These are phyloP conservation scores for Augiades crinisus DNA, from an alignment of 2,888 invertebrate genomes.

Conservation along the genomic window DNA sequence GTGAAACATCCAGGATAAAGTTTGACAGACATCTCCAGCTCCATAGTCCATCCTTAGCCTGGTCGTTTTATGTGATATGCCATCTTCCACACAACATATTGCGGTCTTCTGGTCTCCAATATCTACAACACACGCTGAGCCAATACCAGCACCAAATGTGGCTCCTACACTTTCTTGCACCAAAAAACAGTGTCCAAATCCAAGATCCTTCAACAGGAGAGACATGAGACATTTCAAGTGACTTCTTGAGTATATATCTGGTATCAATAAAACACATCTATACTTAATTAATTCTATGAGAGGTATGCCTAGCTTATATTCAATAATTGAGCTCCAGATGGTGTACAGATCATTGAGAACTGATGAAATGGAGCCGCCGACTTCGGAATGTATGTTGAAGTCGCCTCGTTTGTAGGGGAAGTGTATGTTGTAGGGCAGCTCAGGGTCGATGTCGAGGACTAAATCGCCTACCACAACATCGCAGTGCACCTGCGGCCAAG, in stretches of 20 bases:
- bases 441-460: conserved; percentile 85
- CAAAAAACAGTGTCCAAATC: conserved; percentile 92
- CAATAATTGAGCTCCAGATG: conserved; percentile 93
- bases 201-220: conserved; percentile 89
- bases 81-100: conserved; percentile 97
- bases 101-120: conserved; percentile 98
- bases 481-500: conserved; percentile 84
- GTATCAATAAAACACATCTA: conserved; percentile 92
- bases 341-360: conserved; percentile 92
- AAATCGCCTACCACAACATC: conserved; percentile 89
- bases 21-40: conserved; percentile 94
- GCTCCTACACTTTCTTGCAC: conserved; percentile 86
- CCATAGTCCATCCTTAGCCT: conserved; percentile 93
- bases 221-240: conserved; percentile 93
- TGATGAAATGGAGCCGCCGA: conserved; percentile 93
- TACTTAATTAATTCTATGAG: conserved; percentile 87
- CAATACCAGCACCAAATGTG: conserved; percentile 76
- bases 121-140: conserved; percentile 95
- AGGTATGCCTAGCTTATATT: conserved; percentile 88
- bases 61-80: conserved; percentile 94
- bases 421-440: conserved; percentile 90
- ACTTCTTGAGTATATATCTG: conserved; percentile 93
- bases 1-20: conserved; percentile 92
- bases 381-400: conserved; percentile 90
- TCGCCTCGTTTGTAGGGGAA: conserved; percentile 95